phyloP scores from a whole-genome alignment of 2,113 vertebrate species.

The Shinisaurus crocodilurus region DNA sequence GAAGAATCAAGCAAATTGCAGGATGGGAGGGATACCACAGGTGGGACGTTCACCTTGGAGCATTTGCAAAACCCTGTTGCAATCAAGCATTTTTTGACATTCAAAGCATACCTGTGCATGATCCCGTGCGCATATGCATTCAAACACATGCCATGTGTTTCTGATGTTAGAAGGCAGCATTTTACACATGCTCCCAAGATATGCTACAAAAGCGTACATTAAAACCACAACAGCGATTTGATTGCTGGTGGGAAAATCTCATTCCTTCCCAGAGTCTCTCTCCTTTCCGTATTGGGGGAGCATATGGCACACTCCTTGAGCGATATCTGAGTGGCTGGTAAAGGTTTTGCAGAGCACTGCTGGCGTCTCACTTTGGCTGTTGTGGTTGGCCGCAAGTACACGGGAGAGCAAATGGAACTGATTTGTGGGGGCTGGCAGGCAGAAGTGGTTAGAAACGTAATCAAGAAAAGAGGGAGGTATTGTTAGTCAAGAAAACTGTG shows the following conservation, averaged over 20 bases:
- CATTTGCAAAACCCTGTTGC: not conserved
- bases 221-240: not conserved
- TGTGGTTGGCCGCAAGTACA: not conserved
- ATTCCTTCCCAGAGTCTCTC: not conserved
- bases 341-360: not conserved
- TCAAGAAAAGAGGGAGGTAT: not conserved
- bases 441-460: not conserved
- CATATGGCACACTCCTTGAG: not conserved
- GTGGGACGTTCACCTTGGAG: rapidly evolving
- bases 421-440: not conserved
- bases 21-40: not conserved
- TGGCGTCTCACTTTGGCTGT: not conserved
- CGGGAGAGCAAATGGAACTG: not conserved
- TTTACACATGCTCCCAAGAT: not conserved
- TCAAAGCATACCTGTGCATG: not conserved
- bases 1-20: not conserved
- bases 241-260: not conserved
- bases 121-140: not conserved
- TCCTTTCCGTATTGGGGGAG: not conserved
- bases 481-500: too few relatives aligned
- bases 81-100: not conserved
- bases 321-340: not conserved
- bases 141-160: not conserved
- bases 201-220: not conserved
- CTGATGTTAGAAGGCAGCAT: not conserved